A percentile compares a stretch with the other conserved stretches of the same genome.
These are phyloP conservation scores for Hedychridium roseum DNA, from an alignment of 2,888 invertebrate species.

Conservation along the genomic window DNA sequence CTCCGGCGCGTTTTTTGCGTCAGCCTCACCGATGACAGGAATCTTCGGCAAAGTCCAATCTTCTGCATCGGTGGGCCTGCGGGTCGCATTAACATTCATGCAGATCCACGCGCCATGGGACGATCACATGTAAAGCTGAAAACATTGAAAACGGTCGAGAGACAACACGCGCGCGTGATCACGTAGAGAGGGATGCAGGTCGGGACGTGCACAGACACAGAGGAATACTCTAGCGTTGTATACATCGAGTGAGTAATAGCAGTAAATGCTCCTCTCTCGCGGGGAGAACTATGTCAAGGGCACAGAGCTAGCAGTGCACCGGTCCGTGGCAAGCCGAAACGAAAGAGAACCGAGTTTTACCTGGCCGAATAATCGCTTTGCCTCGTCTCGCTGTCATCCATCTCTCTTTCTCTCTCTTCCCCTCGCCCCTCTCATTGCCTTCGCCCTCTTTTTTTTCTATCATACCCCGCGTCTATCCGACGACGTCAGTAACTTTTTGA, in stretches of 20 bases:
- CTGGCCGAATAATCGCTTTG: slow-evolving; percentile 25
- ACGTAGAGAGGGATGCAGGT: too few species aligned
- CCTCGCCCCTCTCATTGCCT: slow-evolving; percentile 1
- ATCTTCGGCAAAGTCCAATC: too few species aligned
- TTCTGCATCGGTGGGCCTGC: too few species aligned
- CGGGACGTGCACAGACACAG: background rate
- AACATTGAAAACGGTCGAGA: slow-evolving; percentile 6
- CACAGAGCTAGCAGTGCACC: slow-evolving; percentile 50
- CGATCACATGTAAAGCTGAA: too few species aligned
- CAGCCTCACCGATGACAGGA: too few species aligned
- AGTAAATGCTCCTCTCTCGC: slow-evolving; percentile 33
- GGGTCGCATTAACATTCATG: too few species aligned
- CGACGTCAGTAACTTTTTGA: too few species aligned
- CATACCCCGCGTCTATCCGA: too few species aligned
- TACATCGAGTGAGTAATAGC: slow-evolving; percentile 14
- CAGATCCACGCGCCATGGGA: too few species aligned
- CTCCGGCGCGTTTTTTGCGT: too few species aligned
- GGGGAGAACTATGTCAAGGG: slow-evolving; percentile 61
- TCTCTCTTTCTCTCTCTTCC: background rate
- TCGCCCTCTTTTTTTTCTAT: slow-evolving; percentile 1
- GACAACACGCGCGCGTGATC: background rate
- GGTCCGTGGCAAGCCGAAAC: slow-evolving; percentile 57
- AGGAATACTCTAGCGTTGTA: too few species aligned
- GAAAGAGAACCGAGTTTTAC: slow-evolving; percentile 45
- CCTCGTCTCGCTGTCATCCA: too few species aligned